These are phyloP conservation scores for Anagyrus pseudococci DNA, from an alignment of 2,888 invertebrate species.

Conservation along the genomic window DNA sequence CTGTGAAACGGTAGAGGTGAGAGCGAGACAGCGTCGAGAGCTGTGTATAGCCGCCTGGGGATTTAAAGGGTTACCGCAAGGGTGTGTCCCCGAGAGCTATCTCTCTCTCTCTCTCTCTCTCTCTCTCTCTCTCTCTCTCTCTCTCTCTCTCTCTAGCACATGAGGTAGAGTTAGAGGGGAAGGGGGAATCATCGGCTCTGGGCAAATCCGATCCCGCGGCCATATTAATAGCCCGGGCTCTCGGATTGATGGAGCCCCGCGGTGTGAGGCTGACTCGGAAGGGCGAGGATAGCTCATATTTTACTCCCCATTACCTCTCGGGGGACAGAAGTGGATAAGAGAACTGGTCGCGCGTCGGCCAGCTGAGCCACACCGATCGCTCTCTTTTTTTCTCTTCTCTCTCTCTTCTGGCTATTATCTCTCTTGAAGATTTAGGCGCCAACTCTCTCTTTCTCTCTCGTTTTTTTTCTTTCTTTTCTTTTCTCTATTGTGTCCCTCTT, in stretches of 20 bases:
- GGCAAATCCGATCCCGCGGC: slow-evolving; percentile 53
- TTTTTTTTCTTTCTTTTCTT: not conserved
- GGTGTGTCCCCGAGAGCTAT: slow-evolving; percentile 42
- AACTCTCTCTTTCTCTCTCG: slow-evolving; percentile 37
- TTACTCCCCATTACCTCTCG: slow-evolving; percentile 52
- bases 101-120: not conserved
- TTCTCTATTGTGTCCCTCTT: not conserved
- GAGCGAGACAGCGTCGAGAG: no score
- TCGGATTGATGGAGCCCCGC: slow-evolving; percentile 56
- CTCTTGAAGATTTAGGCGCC: no score
- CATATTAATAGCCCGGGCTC: slow-evolving; percentile 56
- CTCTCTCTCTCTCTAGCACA: not conserved
- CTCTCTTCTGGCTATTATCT: no score
- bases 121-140: not conserved
- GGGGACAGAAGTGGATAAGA: slow-evolving; percentile 41
- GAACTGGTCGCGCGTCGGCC: slow-evolving; percentile 43
- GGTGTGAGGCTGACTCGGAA: no score
- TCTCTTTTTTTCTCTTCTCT: slow-evolving; percentile 38
- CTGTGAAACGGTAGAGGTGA: no score
- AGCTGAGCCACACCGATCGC: slow-evolving; percentile 50
- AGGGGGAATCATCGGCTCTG: slow-evolving; percentile 12
- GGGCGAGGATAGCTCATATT: slow-evolving; percentile 49
- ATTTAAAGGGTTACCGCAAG: slow-evolving; percentile 50
- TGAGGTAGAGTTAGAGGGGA: not conserved
- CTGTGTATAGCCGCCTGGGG: slow-evolving; percentile 1